Evolutionary conservation across 2,113 vertebrate species (phyloP).

Genomic region (Varanus komodoensis): DNA sequence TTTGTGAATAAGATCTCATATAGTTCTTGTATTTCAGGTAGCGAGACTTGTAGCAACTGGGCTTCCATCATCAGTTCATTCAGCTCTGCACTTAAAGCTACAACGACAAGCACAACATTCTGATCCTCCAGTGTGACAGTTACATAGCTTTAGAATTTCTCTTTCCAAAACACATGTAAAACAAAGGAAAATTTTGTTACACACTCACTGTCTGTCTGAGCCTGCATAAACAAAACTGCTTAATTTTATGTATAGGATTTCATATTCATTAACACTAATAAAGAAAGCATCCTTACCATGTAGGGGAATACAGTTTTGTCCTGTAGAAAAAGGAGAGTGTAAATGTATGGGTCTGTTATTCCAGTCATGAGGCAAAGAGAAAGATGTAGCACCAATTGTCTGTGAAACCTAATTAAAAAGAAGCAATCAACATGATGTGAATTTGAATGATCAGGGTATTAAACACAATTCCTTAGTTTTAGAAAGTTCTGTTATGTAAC

Average conservation of each 20-base stretch:
- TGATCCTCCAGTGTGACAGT: slow-evolving; percentile 9
- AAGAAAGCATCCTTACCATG: slow-evolving; percentile 81
- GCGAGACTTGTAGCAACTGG: slow-evolving; percentile 90
- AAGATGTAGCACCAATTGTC: slow-evolving; percentile 75
- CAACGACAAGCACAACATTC: slow-evolving; percentile 41
- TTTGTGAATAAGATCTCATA: slow-evolving; percentile 85
- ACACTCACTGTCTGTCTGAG: neutral
- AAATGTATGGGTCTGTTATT: slow-evolving; percentile 81
- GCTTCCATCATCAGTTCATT: slow-evolving; percentile 96
- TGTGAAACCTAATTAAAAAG: slow-evolving; percentile 73
- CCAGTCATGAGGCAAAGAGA: slow-evolving; percentile 86
- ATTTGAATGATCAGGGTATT: neutral
- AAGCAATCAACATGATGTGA: neutral
- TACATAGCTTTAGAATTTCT: slow-evolving; percentile 22
- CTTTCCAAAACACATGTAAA: slow-evolving; percentile 7
- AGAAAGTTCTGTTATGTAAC: neutral
- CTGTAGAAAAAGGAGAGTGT: slow-evolving; percentile 87
- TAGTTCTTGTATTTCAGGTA: slow-evolving; percentile 91
- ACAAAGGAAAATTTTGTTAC: neutral
- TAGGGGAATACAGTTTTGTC: slow-evolving; percentile 90
- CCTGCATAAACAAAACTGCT: neutral
- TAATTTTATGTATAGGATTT: neutral
- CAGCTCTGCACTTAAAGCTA: slow-evolving; percentile 88
- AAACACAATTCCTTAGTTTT: neutral
- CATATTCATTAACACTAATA: neutral